A percentile compares a stretch with the other conserved stretches of the same genome.
Evolutionary conservation across 2,888 invertebrate genomes (phyloP).

Genomic region (Oligia latruncula): DNA sequence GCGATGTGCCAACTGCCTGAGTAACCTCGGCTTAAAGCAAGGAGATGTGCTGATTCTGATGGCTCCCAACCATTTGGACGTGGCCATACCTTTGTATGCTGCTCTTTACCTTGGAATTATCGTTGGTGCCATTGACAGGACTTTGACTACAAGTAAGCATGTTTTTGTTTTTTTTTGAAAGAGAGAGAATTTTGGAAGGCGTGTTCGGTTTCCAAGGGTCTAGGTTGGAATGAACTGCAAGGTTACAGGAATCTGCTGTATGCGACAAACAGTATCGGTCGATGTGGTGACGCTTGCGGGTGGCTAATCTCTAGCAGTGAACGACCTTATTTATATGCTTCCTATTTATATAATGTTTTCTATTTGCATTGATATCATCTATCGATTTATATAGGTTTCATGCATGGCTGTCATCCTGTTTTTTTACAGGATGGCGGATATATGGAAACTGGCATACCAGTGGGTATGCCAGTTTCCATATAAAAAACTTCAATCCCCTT

Average conservation of each 20-base stretch:
- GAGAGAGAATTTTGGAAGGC: too few species aligned
- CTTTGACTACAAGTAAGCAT: conserved; percentile 70
- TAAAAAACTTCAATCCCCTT: too few species aligned
- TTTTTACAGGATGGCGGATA: too few species aligned
- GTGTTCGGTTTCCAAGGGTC: background rate
- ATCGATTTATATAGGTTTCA: too few species aligned
- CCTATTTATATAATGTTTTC: too few species aligned
- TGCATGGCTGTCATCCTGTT: too few species aligned
- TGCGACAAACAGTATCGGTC: background rate
- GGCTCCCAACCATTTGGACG: conserved; percentile 85
- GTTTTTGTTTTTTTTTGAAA: background rate
- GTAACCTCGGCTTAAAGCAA: conserved; percentile 76
- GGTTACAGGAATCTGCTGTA: background rate
- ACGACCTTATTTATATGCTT: background rate
- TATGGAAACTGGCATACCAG: too few species aligned
- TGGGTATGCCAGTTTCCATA: too few species aligned
- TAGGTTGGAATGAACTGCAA: background rate
- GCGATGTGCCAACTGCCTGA: conserved; percentile 82
- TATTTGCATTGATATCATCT: too few species aligned
- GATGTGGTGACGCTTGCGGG: too few species aligned
- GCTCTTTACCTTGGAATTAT: conserved; percentile 83
- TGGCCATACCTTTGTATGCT: conserved; percentile 85
- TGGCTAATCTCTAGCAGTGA: background rate
- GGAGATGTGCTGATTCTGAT: conserved; percentile 86
- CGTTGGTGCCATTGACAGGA: conserved; percentile 78